phyloP scores from a whole-genome alignment of 2,888 invertebrate genomes.

The Dione vanillae region DNA sequence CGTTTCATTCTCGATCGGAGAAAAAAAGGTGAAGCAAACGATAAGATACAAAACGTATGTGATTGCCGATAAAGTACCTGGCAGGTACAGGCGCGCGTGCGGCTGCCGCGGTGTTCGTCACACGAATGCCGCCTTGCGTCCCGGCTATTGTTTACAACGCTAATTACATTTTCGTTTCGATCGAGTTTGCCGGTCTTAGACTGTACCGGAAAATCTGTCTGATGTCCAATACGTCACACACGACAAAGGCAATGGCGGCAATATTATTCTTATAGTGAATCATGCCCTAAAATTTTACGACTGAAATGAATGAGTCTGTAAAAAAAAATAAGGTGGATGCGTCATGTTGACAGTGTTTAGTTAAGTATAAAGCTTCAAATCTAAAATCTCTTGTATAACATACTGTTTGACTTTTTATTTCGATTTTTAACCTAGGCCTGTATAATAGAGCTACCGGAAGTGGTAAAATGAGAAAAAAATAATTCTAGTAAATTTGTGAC shows the following conservation, averaged over 20 bases:
- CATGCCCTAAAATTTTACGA: background rate
- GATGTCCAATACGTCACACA: slow-evolving; percentile 58
- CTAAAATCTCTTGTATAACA: too few relatives aligned
- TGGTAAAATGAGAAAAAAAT: background rate
- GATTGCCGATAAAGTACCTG: slow-evolving; percentile 64
- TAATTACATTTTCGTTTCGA: slow-evolving; percentile 80
- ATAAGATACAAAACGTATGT: slow-evolving; percentile 64
- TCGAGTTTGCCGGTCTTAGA: slow-evolving; percentile 79
- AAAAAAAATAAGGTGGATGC: background rate
- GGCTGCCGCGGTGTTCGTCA: slow-evolving; percentile 70
- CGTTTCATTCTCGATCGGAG: slow-evolving; percentile 41
- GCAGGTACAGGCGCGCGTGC: slow-evolving; percentile 64
- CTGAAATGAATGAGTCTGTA: background rate
- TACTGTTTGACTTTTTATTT: too few relatives aligned
- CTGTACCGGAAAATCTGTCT: slow-evolving; percentile 75
- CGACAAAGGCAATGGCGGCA: background rate
- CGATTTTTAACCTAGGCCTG: too few relatives aligned
- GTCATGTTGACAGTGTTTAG: background rate
- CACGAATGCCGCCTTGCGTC: slow-evolving; percentile 74
- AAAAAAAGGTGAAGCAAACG: slow-evolving; percentile 52
- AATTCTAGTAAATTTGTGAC: too few relatives aligned
- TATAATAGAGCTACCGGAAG: too few relatives aligned
- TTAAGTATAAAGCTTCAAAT: background rate
- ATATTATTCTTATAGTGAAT: background rate
- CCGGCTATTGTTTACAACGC: slow-evolving; percentile 79